Evolutionary conservation across 2,113 vertebrate species (phyloP).

Genomic region (Stomatorhinus ivindoensis): DNA sequence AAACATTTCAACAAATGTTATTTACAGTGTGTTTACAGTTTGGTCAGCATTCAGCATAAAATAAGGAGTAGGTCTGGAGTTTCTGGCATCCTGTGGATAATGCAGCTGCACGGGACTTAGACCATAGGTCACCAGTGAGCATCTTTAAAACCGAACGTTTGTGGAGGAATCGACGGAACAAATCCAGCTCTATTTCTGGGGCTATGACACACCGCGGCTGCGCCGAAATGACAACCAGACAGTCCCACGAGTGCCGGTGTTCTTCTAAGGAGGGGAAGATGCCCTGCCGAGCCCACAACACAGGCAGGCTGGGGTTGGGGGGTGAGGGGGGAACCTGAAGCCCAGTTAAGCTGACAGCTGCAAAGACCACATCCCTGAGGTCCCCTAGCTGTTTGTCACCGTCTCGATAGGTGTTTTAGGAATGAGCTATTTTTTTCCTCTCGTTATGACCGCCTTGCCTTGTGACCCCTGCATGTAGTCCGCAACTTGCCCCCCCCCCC

Average conservation of each 20-base stretch:
- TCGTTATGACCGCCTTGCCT: neutral
- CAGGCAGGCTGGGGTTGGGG: conserved; percentile 25
- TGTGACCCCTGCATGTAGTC: neutral
- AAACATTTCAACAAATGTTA: neutral
- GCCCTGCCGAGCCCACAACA: conserved; percentile 39
- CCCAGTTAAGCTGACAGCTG: neutral
- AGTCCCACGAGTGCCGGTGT: conserved; percentile 50
- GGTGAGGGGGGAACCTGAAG: neutral
- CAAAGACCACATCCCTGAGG: neutral
- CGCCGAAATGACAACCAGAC: conserved; percentile 54
- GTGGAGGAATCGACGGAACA: conserved; percentile 55
- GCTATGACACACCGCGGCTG: conserved; percentile 59
- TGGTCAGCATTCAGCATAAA: neutral
- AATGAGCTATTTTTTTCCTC: neutral
- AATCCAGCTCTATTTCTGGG: conserved; percentile 58
- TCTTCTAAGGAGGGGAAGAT: conserved; percentile 35
- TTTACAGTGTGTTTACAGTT: neutral
- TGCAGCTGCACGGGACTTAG: neutral
- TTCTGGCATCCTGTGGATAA: neutral
- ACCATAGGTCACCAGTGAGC: conserved; percentile 45
- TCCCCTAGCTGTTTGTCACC: neutral
- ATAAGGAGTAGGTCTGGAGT: neutral
- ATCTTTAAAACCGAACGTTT: conserved; percentile 60
- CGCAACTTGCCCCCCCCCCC: neutral
- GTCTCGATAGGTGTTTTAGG: neutral